Evolutionary conservation across 2,113 vertebrate species (phyloP).

Genomic region (Anoura caudifer): DNA sequence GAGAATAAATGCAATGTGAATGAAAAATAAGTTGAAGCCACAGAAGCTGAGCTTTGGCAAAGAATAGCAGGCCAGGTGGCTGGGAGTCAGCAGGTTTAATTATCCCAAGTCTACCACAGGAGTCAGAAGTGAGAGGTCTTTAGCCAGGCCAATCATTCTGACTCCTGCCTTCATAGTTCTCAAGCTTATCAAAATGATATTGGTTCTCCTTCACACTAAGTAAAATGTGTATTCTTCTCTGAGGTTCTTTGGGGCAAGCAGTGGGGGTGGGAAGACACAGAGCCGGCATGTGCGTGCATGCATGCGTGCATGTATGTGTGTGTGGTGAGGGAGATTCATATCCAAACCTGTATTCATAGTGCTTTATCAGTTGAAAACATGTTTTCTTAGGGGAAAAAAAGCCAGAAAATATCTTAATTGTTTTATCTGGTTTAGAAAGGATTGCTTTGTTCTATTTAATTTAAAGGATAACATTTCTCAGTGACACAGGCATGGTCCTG

Average conservation of each 20-base stretch:
- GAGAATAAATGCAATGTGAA: neutral
- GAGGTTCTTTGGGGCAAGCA: neutral
- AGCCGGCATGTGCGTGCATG: neutral
- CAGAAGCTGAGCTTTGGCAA: neutral
- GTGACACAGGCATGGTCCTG: neutral
- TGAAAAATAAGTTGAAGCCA: neutral
- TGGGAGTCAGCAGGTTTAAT: neutral
- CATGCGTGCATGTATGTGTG: accelerated
- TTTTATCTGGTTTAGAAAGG: no score
- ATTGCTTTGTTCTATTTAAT: neutral
- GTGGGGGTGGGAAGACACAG: neutral
- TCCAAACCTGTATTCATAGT: neutral
- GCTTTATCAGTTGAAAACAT: neutral
- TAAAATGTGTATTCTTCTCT: neutral
- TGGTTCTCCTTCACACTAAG: neutral
- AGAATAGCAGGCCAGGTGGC: neutral
- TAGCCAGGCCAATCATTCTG: neutral
- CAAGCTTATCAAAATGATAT: neutral
- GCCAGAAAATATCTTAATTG: neutral
- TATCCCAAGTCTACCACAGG: neutral
- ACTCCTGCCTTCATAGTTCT: neutral
- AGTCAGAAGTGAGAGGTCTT: neutral
- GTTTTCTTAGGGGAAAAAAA: neutral
- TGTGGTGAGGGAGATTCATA: neutral
- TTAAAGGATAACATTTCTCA: neutral